Percentiles rank a stretch among this genome's conserved stretches.
Conservation (phyloP, 2,113 vertebrate species). For the Eretmodus cyanostictus region DNA sequence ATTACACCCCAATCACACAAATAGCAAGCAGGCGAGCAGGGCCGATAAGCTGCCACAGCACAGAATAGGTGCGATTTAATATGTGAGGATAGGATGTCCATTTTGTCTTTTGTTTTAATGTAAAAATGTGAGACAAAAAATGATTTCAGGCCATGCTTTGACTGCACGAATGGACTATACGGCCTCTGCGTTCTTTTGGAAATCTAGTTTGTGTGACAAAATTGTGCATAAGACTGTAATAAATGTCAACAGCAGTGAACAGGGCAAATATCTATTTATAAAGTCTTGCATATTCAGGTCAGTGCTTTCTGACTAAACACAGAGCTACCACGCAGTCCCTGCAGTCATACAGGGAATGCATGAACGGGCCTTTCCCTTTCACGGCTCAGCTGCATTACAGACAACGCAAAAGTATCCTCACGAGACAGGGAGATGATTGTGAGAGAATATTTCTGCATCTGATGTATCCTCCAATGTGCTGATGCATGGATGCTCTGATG, state of each 20-base stretch:
- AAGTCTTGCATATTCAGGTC: slow-evolving; percentile 63
- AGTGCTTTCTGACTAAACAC: slow-evolving; percentile 61
- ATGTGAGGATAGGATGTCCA: neutral
- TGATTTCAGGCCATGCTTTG: neutral
- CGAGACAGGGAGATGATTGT: neutral
- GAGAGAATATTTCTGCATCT: neutral
- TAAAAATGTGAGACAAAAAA: neutral
- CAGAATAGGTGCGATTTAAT: neutral
- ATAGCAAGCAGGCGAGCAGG: slow-evolving; percentile 20
- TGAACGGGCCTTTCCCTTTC: neutral
- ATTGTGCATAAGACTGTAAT: slow-evolving; percentile 35
- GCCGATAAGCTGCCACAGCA: neutral
- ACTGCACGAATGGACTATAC: neutral
- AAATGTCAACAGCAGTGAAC: slow-evolving; percentile 25
- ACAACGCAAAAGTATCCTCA: neutral
- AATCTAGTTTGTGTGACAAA: neutral
- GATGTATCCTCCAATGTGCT: neutral
- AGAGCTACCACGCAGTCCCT: slow-evolving; percentile 12
- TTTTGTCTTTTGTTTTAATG: neutral
- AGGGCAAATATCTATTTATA: slow-evolving; percentile 67
- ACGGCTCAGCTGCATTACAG: neutral
- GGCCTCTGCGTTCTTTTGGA: neutral
- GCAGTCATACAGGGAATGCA: slow-evolving; percentile 18
- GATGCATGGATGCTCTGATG: neutral
- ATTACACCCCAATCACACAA: slow-evolving; percentile 61